Evolutionary conservation across 2,888 invertebrate species (phyloP).

Genomic region (Oegoconia quadripuncta): DNA sequence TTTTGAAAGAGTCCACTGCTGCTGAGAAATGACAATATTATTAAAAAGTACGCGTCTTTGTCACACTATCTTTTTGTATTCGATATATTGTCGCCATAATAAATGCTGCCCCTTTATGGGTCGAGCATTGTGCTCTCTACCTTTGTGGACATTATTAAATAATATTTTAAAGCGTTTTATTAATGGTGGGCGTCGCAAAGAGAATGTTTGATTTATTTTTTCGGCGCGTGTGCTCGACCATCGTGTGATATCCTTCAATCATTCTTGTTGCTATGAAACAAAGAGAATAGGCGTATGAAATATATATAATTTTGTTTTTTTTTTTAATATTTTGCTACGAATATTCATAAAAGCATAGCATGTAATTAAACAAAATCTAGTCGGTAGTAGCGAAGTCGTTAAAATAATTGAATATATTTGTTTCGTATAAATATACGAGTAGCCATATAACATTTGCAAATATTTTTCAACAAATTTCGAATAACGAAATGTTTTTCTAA

Average conservation of each 20-base stretch:
- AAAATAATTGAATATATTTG: not conserved
- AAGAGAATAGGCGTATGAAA: no score
- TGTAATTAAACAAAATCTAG: no score
- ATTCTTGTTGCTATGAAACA: no score
- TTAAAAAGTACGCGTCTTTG: constrained; percentile 78
- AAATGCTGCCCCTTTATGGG: constrained; percentile 77
- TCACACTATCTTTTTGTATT: constrained; percentile 79
- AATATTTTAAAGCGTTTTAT: constrained; percentile 78
- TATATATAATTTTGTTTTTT: no score
- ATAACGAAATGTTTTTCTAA: no score
- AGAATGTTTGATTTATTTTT: constrained; percentile 77
- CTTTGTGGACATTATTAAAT: constrained; percentile 79
- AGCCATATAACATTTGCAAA: no score
- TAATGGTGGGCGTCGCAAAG: constrained; percentile 74
- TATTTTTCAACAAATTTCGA: no score
- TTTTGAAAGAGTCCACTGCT: constrained; percentile 80
- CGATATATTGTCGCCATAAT: constrained; percentile 78
- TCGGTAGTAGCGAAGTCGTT: not conserved
- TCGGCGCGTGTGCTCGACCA: constrained; percentile 73
- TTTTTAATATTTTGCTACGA: no score
- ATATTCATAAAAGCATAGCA: no score
- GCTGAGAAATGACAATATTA: constrained; percentile 80
- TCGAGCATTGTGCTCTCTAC: constrained; percentile 68
- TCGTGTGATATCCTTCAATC: constrained; percentile 65
- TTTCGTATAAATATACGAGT: not conserved